phyloP scores from a whole-genome alignment of 2,797 vertebrate species.

The Apodemus agrarius region DNA sequence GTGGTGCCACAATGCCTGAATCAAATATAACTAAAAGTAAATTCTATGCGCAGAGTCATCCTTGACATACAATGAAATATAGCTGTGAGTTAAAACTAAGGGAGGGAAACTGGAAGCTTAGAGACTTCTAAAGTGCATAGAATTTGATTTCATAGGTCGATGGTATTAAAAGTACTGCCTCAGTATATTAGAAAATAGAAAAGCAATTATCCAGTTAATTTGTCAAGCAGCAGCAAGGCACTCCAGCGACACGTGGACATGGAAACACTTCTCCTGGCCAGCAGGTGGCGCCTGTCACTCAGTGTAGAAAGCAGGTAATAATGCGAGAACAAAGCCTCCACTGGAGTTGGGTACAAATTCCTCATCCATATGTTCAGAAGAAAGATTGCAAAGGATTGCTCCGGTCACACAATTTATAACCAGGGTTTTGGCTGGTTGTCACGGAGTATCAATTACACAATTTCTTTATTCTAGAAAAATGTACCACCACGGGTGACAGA shows the following conservation, averaged over 20 bases:
- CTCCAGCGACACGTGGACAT: not conserved
- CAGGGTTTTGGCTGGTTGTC: not conserved
- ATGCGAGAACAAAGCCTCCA: not conserved
- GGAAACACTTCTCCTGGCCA: slow-evolving; percentile 56
- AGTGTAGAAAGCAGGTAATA: not conserved
- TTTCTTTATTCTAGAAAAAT: slow-evolving; percentile 16
- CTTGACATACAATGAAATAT: not conserved
- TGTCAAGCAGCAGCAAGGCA: not conserved
- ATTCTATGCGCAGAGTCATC: not conserved
- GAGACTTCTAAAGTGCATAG: not conserved
- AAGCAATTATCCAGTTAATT: slow-evolving; percentile 21
- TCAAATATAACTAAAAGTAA: not conserved
- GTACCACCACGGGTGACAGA: not conserved
- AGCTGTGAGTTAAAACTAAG: not conserved
- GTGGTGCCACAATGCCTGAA: not conserved
- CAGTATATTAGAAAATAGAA: slow-evolving; percentile 25
- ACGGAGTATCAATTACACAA: not conserved
- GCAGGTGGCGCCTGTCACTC: slow-evolving; percentile 73
- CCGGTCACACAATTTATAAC: slow-evolving; percentile 24
- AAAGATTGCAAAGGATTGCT: not conserved
- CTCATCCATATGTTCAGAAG: not conserved
- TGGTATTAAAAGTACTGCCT: slow-evolving; percentile 43
- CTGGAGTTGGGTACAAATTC: not conserved
- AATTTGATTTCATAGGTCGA: not conserved
- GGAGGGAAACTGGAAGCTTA: not conserved